A percentile compares a stretch with the other conserved stretches of the same genome.
These are phyloP conservation scores for Spodoptera picta DNA, from an alignment of 2,888 invertebrate species.

Conservation along the genomic window DNA sequence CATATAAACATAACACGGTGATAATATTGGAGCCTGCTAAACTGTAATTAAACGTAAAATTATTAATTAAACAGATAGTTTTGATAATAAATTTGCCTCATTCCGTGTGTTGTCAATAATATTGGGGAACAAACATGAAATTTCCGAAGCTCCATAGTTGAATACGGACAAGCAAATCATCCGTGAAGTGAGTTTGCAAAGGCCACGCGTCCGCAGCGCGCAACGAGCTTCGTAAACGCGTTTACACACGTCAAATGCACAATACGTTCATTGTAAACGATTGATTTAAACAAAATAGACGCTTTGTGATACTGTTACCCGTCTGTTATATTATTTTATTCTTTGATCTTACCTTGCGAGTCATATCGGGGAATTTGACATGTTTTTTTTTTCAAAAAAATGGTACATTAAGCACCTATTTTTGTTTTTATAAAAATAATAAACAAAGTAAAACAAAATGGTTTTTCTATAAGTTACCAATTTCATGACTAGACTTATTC, in stretches of 20 bases:
- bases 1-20: not conserved
- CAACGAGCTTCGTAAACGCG: constrained; percentile 58
- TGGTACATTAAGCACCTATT: too few species aligned
- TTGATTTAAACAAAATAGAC: constrained; percentile 49
- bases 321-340: too few species aligned
- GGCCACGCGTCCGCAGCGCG: constrained; percentile 56
- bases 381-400: too few species aligned
- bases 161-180: constrained; percentile 63
- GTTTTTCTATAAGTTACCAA: too few species aligned
- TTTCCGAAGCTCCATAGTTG: constrained; percentile 54
- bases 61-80: constrained; percentile 26
- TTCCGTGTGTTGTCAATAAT: constrained; percentile 39
- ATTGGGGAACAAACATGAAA: constrained; percentile 49
- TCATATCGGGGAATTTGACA: too few species aligned
- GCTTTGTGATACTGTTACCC: constrained; percentile 17
- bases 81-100: constrained; percentile 26
- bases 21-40: constrained; percentile 5
- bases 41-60: constrained; percentile 21
- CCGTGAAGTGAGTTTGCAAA: constrained; percentile 66
- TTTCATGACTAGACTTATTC: too few species aligned
- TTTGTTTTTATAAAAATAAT: too few species aligned
- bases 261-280: constrained; percentile 47
- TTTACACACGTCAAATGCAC: constrained; percentile 61
- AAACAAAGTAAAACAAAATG: too few species aligned
- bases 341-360: too few species aligned